phyloP scores from a whole-genome alignment of 2,888 invertebrate species.

The Athripsodes cinereus region DNA sequence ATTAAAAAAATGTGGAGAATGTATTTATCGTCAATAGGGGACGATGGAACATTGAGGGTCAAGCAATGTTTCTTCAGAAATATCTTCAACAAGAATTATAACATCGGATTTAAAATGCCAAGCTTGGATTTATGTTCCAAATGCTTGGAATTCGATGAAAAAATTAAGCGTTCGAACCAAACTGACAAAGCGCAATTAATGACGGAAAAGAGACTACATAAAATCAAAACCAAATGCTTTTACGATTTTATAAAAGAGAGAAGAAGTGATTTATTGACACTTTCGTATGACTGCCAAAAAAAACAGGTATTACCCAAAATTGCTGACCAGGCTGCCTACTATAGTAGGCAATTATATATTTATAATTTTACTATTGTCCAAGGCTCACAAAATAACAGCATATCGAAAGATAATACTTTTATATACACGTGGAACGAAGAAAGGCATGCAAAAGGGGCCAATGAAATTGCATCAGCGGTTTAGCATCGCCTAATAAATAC shows the following conservation, averaged over 20 bases:
- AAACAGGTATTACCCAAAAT: not conserved
- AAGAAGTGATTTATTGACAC: not conserved
- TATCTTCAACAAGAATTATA: not conserved
- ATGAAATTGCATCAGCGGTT: not conserved
- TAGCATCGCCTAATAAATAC: not conserved
- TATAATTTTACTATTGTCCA: no score
- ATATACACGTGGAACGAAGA: no score
- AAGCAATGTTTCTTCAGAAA: no score
- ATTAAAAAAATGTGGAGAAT: not conserved
- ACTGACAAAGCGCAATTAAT: not conserved
- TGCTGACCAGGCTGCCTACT: not conserved
- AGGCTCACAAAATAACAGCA: no score
- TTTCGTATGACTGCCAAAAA: slow-evolving; percentile 3
- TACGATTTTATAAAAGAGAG: not conserved
- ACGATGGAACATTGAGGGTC: not conserved
- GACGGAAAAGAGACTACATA: not conserved
- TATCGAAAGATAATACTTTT: no score
- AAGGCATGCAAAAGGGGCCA: no score
- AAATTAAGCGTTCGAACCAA: not conserved
- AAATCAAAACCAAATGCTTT: not conserved
- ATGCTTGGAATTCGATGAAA: not conserved
- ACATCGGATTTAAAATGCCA: not conserved
- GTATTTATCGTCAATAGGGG: no score
- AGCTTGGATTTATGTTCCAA: not conserved
- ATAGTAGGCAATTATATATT: slow-evolving; percentile 1